Percentiles rank a stretch among this genome's conserved stretches.
Conservation (phyloP, 1,140 invertebrate species). For the Zaprionus capensis region DNA sequence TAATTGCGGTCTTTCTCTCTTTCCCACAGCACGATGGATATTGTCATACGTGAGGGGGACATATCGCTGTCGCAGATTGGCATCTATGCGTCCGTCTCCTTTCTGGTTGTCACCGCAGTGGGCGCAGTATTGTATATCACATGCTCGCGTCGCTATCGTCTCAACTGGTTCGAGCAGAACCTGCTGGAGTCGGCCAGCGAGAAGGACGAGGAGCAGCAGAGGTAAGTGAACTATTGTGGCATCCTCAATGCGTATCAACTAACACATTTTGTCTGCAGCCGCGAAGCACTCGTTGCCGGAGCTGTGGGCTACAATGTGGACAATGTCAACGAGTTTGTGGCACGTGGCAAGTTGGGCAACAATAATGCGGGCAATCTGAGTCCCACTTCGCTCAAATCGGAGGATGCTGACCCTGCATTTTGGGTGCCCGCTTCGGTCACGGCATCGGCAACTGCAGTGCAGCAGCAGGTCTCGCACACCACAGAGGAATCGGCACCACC, state of each 20-base stretch:
- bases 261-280: constrained; percentile 52
- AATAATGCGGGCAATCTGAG: constrained; percentile 79
- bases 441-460: constrained; percentile 50
- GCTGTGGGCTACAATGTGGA: constrained; percentile 82
- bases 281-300: constrained; percentile 84
- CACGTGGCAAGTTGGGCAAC: constrained; percentile 54
- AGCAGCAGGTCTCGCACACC: constrained; percentile 70
- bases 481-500: constrained; percentile 84
- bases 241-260: background rate
- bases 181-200: constrained; percentile 84
- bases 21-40: constrained; percentile 64
- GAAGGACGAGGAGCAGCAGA: constrained; percentile 80
- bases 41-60: constrained; percentile 80
- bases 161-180: constrained; percentile 86
- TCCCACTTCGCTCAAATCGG: constrained; percentile 76
- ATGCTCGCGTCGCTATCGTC: constrained; percentile 85
- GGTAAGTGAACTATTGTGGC: constrained; percentile 38
- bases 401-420: constrained; percentile 82
- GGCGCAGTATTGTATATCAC: constrained; percentile 84
- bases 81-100: constrained; percentile 78
- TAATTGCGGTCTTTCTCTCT: constrained; percentile 26
- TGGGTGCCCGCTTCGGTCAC: constrained; percentile 84
- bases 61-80: constrained; percentile 81
- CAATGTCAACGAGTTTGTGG: constrained; percentile 76
- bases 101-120: constrained; percentile 79